Percentiles rank a stretch among this genome's conserved stretches.
phyloP scores from a whole-genome alignment of 1,140 invertebrate species.

The Platyscapa corneri region DNA sequence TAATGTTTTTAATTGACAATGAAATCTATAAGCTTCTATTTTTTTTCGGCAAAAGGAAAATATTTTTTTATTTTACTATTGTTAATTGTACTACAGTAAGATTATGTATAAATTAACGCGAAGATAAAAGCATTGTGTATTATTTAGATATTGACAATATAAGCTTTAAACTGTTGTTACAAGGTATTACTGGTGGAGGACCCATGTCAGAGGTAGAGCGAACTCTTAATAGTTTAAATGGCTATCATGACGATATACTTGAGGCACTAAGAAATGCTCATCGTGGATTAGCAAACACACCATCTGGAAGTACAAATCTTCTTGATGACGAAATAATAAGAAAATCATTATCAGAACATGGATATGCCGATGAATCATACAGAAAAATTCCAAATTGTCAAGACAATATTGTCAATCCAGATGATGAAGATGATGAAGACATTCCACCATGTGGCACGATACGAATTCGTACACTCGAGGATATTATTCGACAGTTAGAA shows the following conservation, averaged over 20 bases:
- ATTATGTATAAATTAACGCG: no score
- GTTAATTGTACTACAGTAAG: no score
- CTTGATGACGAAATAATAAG: constrained; percentile 78
- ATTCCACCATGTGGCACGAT: constrained; percentile 82
- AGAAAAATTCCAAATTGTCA: constrained; percentile 76
- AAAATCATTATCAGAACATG: constrained; percentile 81
- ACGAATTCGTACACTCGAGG: constrained; percentile 91
- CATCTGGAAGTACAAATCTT: constrained; percentile 77
- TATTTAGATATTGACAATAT: constrained; percentile 55
- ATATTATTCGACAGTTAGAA: constrained; percentile 91
- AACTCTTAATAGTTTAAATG: constrained; percentile 89
- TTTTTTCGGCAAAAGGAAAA: no score
- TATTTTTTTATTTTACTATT: no score
- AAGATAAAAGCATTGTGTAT: no score
- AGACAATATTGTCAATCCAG: constrained; percentile 74
- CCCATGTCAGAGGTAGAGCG: constrained; percentile 85
- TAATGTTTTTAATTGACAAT: no score
- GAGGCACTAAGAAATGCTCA: constrained; percentile 89
- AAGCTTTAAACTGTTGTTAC: constrained; percentile 54
- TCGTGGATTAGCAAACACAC: constrained; percentile 77
- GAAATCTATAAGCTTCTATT: no score
- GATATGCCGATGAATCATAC: constrained; percentile 77
- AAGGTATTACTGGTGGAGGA: constrained; percentile 75
- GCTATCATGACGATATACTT: constrained; percentile 93
- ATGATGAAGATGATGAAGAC: constrained; percentile 81